Conservation (phyloP, 2,113 vertebrate genomes). For the Pardalotus punctatus region DNA sequence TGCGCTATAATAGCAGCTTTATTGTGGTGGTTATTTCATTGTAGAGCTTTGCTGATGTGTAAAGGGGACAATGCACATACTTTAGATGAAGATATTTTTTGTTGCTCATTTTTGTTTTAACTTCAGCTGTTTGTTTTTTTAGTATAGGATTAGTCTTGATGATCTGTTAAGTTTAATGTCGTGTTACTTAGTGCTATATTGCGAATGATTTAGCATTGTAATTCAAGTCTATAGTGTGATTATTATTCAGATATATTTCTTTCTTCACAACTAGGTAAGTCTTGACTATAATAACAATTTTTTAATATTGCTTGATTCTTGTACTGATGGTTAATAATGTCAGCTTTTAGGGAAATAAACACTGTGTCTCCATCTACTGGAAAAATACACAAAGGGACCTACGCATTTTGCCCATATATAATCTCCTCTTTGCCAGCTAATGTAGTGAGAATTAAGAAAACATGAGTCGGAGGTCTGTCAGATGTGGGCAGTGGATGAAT, state of each 20-base stretch:
- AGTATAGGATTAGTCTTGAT: not conserved
- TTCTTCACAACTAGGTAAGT: not conserved
- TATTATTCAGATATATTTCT: not conserved
- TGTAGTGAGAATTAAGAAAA: not conserved
- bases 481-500: not conserved
- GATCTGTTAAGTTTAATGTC: conserved; percentile 15
- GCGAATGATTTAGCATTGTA: not conserved
- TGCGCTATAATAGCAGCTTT: rapidly evolving
- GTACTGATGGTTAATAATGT: not conserved
- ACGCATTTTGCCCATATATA: not conserved
- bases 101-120: not conserved
- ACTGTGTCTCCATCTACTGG: conserved; percentile 62
- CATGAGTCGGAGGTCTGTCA: not conserved
- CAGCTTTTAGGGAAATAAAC: not conserved
- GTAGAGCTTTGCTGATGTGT: not conserved
- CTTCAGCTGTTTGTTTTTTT: not conserved
- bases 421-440: not conserved
- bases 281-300: not conserved
- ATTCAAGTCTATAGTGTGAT: not conserved
- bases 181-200: not conserved
- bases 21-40: not conserved
- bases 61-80: not conserved
- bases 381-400: not conserved
- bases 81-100: not conserved
- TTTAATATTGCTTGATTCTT: not conserved